Evolutionary conservation across 2,888 invertebrate species (phyloP).

Genomic region (Enoplolaimus lenunculus): DNA sequence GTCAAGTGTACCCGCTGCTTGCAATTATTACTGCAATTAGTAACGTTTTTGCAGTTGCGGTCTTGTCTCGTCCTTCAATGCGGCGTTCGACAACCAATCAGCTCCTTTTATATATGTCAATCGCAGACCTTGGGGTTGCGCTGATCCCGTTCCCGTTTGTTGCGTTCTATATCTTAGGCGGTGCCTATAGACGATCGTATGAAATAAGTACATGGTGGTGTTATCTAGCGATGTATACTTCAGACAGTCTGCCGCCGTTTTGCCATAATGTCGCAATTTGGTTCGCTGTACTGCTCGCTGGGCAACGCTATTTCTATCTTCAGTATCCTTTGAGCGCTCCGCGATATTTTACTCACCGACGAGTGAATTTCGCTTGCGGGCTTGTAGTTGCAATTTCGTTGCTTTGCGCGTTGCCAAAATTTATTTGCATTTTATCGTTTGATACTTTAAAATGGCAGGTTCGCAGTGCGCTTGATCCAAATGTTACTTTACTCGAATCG

Average conservation of each 20-base stretch:
- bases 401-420: slow-evolving; percentile 65
- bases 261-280: slow-evolving; percentile 88
- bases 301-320: slow-evolving; percentile 84
- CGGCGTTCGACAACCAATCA: slow-evolving; percentile 67
- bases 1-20: slow-evolving; percentile 51
- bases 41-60: slow-evolving; percentile 75
- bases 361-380: slow-evolving; percentile 53
- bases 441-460: slow-evolving; percentile 42
- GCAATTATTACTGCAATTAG: slow-evolving; percentile 72
- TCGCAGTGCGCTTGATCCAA: slow-evolving; percentile 30
- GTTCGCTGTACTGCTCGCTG: slow-evolving; percentile 75
- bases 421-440: slow-evolving; percentile 55
- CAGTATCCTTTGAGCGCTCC: slow-evolving; percentile 77
- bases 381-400: slow-evolving; percentile 64
- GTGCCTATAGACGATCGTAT: slow-evolving; percentile 18
- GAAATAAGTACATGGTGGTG: slow-evolving; percentile 38
- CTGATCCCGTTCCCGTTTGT: slow-evolving; percentile 77
- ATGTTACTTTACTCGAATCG: neutral
- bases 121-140: slow-evolving; percentile 83
- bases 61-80: slow-evolving; percentile 77
- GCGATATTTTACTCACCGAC: slow-evolving; percentile 54
- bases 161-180: slow-evolving; percentile 45
- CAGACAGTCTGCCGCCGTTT: slow-evolving; percentile 53
- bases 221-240: slow-evolving; percentile 35
- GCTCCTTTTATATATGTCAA: slow-evolving; percentile 86